These are phyloP conservation scores for Lonchura striata DNA, from an alignment of 2,113 vertebrate genomes.

Conservation along the genomic window DNA sequence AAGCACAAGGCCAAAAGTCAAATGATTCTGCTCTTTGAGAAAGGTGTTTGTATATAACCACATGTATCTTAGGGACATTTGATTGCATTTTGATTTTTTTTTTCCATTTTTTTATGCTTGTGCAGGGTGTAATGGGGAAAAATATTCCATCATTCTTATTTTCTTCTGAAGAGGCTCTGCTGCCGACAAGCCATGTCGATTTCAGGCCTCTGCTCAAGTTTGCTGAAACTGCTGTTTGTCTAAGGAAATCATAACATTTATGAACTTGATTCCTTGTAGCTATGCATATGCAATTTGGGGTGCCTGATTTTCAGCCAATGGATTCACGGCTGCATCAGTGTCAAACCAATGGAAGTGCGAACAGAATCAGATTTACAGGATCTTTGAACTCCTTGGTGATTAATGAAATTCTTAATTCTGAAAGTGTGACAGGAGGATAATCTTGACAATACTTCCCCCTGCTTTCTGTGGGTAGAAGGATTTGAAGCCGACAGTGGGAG, in stretches of 20 bases:
- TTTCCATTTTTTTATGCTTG: neutral
- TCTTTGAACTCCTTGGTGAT: constrained; percentile 50
- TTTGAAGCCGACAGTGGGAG: neutral
- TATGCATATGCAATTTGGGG: constrained; percentile 20
- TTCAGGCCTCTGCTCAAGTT: constrained; percentile 33
- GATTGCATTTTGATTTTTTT: neutral
- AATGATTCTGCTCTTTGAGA: neutral
- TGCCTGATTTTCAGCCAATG: neutral
- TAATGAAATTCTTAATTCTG: constrained; percentile 62
- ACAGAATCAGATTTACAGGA: constrained; percentile 55
- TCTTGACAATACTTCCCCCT: constrained; percentile 23
- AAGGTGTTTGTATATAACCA: neutral
- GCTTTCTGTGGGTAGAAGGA: constrained; percentile 14
- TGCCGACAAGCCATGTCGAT: neutral
- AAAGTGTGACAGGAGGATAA: constrained; percentile 48
- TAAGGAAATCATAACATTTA: neutral
- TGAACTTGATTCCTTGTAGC: neutral
- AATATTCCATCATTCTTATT: neutral
- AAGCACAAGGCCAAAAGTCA: neutral
- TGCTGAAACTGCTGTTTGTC: neutral
- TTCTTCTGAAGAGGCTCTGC: neutral
- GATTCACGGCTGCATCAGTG: constrained; percentile 21
- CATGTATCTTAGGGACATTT: neutral
- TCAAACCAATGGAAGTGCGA: neutral
- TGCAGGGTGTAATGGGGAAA: neutral